Conservation (phyloP, 2,113 vertebrate genomes). For the Athene cunicularia region DNA sequence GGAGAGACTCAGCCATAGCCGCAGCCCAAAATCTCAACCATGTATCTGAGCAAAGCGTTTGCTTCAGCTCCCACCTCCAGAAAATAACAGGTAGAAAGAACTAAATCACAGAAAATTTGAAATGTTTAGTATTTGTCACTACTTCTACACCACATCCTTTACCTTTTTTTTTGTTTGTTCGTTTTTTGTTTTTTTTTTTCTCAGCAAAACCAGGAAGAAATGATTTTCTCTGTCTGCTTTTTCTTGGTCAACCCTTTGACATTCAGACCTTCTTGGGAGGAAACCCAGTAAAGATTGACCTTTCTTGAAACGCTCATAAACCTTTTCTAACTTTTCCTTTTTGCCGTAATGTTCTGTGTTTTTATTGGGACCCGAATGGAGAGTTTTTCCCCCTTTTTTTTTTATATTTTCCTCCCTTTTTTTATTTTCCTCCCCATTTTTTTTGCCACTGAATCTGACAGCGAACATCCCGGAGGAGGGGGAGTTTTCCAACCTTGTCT, state of each 20-base stretch:
- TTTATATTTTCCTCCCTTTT: neutral
- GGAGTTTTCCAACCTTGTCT: slow-evolving; percentile 23
- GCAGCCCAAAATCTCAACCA: neutral
- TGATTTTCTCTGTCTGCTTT: neutral
- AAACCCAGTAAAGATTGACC: neutral
- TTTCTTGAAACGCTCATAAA: neutral
- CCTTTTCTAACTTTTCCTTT: neutral
- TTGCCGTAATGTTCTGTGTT: neutral
- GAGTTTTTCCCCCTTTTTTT: neutral
- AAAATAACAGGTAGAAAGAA: neutral
- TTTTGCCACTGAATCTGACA: neutral
- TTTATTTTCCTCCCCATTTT: neutral
- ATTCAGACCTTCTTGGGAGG: neutral
- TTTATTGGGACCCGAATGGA: neutral
- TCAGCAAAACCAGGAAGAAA: neutral
- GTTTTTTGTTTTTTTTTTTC: neutral
- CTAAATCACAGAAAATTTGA: neutral
- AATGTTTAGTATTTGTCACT: neutral
- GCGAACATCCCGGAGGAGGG: neutral
- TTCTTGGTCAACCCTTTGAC: neutral
- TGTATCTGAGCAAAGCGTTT: neutral
- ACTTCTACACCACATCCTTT: rapidly evolving
- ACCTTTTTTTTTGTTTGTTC: neutral
- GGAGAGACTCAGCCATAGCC: neutral
- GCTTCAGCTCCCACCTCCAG: neutral